A percentile compares a stretch with the other conserved stretches of the same genome.
Conservation (phyloP, 2,113 vertebrate genomes). For the Eira barbara region DNA sequence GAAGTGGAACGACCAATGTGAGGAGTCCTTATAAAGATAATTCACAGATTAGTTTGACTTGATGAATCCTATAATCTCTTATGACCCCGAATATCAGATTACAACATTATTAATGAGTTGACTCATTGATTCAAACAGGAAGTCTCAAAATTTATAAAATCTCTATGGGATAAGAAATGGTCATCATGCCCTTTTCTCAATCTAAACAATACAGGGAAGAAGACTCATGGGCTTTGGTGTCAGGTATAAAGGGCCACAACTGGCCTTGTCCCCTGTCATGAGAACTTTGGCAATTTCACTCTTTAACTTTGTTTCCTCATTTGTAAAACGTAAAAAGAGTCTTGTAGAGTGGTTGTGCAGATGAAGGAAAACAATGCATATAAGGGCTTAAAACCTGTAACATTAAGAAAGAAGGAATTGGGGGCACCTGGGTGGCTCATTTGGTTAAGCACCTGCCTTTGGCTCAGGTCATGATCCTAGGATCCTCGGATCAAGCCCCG, state of each 20-base stretch:
- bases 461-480: too few relatives aligned
- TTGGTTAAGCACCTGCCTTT: too few relatives aligned
- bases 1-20: neutral
- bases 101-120: neutral
- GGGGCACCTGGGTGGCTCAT: neutral
- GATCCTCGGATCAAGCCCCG: too few relatives aligned
- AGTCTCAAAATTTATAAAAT: constrained; percentile 4
- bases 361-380: neutral
- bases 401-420: neutral
- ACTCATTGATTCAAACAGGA: neutral
- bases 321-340: neutral
- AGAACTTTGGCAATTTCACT: neutral
- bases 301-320: neutral
- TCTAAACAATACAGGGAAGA: neutral
- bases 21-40: neutral
- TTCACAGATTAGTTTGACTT: neutral
- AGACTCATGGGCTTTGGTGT: neutral
- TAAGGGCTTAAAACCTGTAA: neutral
- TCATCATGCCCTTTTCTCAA: neutral
- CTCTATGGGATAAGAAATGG: neutral
- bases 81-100: neutral
- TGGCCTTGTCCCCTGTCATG: neutral
- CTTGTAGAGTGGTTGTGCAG: neutral
- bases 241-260: neutral
- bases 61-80: neutral